These are phyloP conservation scores for Temnothorax unifasciatus DNA, from an alignment of 2,888 invertebrate species.

Conservation along the genomic window DNA sequence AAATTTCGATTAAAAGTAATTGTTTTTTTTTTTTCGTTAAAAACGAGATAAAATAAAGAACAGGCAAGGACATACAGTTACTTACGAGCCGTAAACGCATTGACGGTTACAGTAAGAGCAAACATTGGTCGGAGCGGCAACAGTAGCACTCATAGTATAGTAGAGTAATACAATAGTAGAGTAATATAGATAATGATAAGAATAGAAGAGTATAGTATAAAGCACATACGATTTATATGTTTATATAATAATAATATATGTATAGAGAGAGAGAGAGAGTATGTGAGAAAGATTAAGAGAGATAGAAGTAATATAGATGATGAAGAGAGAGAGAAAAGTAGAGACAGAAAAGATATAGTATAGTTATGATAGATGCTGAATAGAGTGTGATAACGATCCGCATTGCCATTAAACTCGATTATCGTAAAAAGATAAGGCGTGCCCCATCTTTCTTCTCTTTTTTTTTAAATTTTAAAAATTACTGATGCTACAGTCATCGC, in stretches of 20 bases:
- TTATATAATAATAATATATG: slow-evolving; percentile 60
- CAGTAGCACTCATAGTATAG: slow-evolving; percentile 60
- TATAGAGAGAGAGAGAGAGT: slow-evolving; percentile 68
- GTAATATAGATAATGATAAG: slow-evolving; percentile 65
- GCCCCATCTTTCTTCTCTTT: background rate
- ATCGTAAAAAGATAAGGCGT: background rate
- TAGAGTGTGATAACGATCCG: slow-evolving; percentile 16
- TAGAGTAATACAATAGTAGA: slow-evolving; percentile 55
- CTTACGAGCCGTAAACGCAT: slow-evolving; percentile 63
- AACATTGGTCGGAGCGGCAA: slow-evolving; percentile 58
- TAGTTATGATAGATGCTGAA: slow-evolving; percentile 48
- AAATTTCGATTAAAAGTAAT: slow-evolving; percentile 45
- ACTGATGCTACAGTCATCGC: background rate
- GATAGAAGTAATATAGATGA: slow-evolving; percentile 68
- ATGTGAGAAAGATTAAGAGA: slow-evolving; percentile 70
- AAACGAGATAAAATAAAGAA: slow-evolving; percentile 56
- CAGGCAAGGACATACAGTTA: slow-evolving; percentile 64
- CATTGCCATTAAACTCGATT: slow-evolving; percentile 10
- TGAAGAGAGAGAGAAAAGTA: slow-evolving; percentile 58
- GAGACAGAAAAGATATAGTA: slow-evolving; percentile 16
- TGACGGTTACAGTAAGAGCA: slow-evolving; percentile 59
- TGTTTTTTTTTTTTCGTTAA: slow-evolving; percentile 5
- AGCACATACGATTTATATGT: slow-evolving; percentile 48
- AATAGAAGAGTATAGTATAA: slow-evolving; percentile 59
- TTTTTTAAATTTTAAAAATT: background rate